A percentile compares a stretch with the other conserved stretches of the same genome.
Evolutionary conservation across 2,888 invertebrate genomes (phyloP).

Genomic region (Hypena proboscidalis): DNA sequence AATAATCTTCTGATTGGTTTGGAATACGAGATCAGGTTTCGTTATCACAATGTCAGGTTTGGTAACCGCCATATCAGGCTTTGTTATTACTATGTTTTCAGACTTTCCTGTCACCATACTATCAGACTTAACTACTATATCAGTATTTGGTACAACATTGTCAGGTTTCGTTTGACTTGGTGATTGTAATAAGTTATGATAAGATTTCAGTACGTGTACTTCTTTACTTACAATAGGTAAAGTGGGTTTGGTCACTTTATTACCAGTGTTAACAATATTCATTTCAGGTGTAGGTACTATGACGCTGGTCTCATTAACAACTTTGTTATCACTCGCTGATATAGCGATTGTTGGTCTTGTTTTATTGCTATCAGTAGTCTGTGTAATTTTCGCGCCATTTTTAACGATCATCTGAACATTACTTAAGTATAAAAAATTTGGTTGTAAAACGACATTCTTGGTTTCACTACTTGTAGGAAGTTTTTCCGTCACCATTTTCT

Average conservation of each 20-base stretch:
- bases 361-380: constrained; percentile 51
- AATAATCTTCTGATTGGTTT: constrained; percentile 65
- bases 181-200: constrained; percentile 63
- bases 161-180: constrained; percentile 58
- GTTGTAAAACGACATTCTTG: constrained; percentile 72
- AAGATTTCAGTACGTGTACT: constrained; percentile 64
- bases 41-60: constrained; percentile 3
- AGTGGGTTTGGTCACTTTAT: constrained; percentile 41
- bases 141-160: not conserved
- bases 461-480: constrained; percentile 55
- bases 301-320: constrained; percentile 43
- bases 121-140: not conserved
- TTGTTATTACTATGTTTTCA: constrained; percentile 6
- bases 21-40: constrained; percentile 33
- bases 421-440: constrained; percentile 77
- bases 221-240: constrained; percentile 55
- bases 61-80: constrained; percentile 1
- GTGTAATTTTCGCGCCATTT: constrained; percentile 62
- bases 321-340: constrained; percentile 63
- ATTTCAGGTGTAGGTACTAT: constrained; percentile 30
- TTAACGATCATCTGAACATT: constrained; percentile 81
- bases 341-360: constrained; percentile 50
- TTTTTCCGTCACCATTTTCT: constrained; percentile 54
- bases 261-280: constrained; percentile 15
- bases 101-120: constrained; percentile 1